Percentiles rank a stretch among this genome's conserved stretches.
Evolutionary conservation across 2,888 invertebrate species (phyloP).

Genomic region (Amorpha juglandis): DNA sequence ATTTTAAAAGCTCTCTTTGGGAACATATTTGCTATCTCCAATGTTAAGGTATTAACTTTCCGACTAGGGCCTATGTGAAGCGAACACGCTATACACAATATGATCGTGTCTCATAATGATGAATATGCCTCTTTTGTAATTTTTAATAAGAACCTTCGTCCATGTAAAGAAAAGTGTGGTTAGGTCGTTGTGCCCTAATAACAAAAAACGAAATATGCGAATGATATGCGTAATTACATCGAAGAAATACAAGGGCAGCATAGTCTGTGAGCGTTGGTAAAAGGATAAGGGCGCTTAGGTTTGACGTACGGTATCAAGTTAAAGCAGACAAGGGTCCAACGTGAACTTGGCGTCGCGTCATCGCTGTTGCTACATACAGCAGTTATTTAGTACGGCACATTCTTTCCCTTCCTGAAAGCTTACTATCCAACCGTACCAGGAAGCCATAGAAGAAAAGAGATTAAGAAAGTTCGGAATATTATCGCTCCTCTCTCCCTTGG

Average conservation of each 20-base stretch:
- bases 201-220: slow-evolving; percentile 51
- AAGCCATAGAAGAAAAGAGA: slow-evolving; percentile 61
- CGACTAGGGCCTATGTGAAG: too few relatives aligned
- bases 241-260: slow-evolving; percentile 79
- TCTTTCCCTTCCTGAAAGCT: slow-evolving; percentile 87
- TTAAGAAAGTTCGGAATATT: slow-evolving; percentile 49
- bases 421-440: slow-evolving; percentile 85
- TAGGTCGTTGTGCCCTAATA: too few relatives aligned
- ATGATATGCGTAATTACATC: slow-evolving; percentile 85
- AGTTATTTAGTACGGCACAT: too few relatives aligned
- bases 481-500: slow-evolving; percentile 56
- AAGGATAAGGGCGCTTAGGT: slow-evolving; percentile 6
- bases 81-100: too few relatives aligned
- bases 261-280: slow-evolving; percentile 45
- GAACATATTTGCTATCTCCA: too few relatives aligned
- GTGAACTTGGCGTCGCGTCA: neutral
- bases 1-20: too few relatives aligned
- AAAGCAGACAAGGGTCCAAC: slow-evolving; percentile 12
- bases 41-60: too few relatives aligned
- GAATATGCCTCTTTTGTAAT: too few relatives aligned
- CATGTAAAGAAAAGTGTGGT: too few relatives aligned
- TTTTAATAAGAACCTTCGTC: too few relatives aligned
- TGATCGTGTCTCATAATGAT: too few relatives aligned
- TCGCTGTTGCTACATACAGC: neutral
- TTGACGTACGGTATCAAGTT: neutral